These are phyloP conservation scores for Tholera decimalis DNA, from an alignment of 2,888 invertebrate genomes.

Conservation along the genomic window DNA sequence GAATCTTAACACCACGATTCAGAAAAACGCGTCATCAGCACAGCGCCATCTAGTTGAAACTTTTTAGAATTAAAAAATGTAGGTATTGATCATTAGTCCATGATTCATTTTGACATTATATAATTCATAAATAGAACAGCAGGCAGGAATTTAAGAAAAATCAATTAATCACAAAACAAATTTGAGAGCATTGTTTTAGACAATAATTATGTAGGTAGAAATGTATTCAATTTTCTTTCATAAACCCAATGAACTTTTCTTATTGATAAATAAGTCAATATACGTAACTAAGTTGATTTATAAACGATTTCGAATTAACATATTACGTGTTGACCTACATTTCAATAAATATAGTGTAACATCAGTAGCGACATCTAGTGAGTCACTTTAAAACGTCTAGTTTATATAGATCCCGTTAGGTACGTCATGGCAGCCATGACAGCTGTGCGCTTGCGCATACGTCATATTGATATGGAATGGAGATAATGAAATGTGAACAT, in stretches of 20 bases:
- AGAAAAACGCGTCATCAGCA: constrained; percentile 41
- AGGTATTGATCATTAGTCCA: neutral
- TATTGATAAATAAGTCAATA: too few species aligned
- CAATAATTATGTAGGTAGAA: too few species aligned
- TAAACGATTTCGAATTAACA: neutral
- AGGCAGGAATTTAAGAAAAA: neutral
- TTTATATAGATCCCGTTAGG: constrained; percentile 34
- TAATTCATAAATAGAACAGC: neutral
- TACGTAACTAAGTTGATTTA: too few species aligned
- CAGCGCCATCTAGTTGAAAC: constrained; percentile 13
- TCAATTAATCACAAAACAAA: too few species aligned
- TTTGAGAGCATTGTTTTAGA: too few species aligned
- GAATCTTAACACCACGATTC: constrained; percentile 50
- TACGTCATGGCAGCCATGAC: neutral
- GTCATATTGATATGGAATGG: neutral
- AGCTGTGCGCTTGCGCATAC: neutral
- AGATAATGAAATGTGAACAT: neutral
- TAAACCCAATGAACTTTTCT: too few species aligned
- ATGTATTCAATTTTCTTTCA: too few species aligned
- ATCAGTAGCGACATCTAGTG: constrained; percentile 38
- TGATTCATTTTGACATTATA: neutral
- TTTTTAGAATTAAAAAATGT: neutral
- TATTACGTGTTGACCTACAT: neutral
- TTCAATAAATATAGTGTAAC: neutral
- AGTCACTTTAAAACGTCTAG: neutral